phyloP scores from a whole-genome alignment of 2,113 vertebrate genomes.

The Anguilla japonica region DNA sequence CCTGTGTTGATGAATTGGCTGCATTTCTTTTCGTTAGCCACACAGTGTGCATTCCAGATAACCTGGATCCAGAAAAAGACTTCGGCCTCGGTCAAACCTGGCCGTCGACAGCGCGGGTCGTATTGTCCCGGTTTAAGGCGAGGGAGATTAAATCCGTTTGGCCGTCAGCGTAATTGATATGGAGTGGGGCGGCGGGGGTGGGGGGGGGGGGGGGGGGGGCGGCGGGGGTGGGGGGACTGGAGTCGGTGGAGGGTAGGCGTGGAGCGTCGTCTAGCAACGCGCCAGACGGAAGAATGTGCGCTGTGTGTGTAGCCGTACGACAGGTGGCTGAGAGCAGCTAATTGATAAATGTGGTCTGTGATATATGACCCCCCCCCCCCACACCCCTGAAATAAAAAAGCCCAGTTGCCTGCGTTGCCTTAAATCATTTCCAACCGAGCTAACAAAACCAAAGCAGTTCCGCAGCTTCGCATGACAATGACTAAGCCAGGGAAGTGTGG shows the following conservation, averaged over 20 bases:
- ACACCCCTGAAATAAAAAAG: slow-evolving; percentile 43
- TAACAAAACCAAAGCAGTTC: slow-evolving; percentile 62
- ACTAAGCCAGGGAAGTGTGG: slow-evolving; percentile 28
- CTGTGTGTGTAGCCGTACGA: slow-evolving; percentile 57
- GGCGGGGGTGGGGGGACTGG: not conserved
- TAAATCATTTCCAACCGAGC: slow-evolving; percentile 76
- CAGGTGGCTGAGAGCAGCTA: slow-evolving; percentile 71
- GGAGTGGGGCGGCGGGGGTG: not conserved
- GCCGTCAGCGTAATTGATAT: not conserved
- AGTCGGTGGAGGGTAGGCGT: not conserved
- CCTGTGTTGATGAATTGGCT: too few relatives aligned
- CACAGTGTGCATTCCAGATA: not conserved
- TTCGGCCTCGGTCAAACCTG: not conserved
- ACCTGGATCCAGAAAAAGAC: not conserved
- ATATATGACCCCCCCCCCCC: slow-evolving; percentile 56
- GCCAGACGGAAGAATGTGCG: slow-evolving; percentile 61
- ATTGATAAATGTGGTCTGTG: slow-evolving; percentile 74
- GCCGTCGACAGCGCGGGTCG: not conserved
- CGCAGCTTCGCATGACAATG: slow-evolving; percentile 69
- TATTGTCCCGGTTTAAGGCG: not conserved
- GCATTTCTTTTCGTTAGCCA: too few relatives aligned
- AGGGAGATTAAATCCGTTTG: not conserved
- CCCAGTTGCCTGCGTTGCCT: slow-evolving; percentile 55
- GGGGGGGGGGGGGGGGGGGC: not conserved
- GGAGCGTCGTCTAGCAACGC: slow-evolving; percentile 63